Percentiles rank a stretch among this genome's conserved stretches.
Evolutionary conservation across 2,113 vertebrate species (phyloP).

Genomic region (Rhipidura dahli): DNA sequence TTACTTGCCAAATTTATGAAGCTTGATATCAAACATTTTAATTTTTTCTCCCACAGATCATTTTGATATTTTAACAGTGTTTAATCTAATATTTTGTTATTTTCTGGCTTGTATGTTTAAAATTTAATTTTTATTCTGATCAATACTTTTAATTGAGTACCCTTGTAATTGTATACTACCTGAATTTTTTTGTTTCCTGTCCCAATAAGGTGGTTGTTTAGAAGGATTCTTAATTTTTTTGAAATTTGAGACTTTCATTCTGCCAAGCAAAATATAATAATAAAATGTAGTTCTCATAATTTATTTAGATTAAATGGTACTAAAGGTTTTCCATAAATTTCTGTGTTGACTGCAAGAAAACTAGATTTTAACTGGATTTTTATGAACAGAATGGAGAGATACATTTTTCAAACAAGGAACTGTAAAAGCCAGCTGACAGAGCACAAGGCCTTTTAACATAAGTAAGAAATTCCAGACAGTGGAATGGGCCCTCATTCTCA

Average conservation of each 20-base stretch:
- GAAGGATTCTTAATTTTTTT: not conserved
- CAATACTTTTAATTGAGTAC: not conserved
- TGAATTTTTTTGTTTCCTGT: not conserved
- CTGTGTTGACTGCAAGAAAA: not conserved
- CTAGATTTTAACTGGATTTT: not conserved
- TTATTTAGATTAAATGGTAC: not conserved
- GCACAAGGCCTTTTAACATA: not conserved
- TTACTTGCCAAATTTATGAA: not conserved
- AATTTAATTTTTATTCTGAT: not conserved
- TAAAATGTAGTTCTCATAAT: not conserved
- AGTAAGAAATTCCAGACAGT: not conserved
- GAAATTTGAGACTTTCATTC: not conserved
- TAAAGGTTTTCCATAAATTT: not conserved
- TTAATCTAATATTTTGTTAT: not conserved
- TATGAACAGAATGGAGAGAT: not conserved
- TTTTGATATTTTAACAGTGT: not conserved
- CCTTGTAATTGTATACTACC: not conserved
- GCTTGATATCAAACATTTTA: not conserved
- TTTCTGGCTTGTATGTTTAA: not conserved
- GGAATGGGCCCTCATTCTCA: not conserved
- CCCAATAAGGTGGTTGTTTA: not conserved
- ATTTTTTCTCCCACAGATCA: not conserved
- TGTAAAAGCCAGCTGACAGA: not conserved
- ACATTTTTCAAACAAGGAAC: not conserved
- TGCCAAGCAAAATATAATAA: not conserved